These are phyloP conservation scores for Sussaba pulchella DNA, from an alignment of 2,888 invertebrate genomes.

Conservation along the genomic window DNA sequence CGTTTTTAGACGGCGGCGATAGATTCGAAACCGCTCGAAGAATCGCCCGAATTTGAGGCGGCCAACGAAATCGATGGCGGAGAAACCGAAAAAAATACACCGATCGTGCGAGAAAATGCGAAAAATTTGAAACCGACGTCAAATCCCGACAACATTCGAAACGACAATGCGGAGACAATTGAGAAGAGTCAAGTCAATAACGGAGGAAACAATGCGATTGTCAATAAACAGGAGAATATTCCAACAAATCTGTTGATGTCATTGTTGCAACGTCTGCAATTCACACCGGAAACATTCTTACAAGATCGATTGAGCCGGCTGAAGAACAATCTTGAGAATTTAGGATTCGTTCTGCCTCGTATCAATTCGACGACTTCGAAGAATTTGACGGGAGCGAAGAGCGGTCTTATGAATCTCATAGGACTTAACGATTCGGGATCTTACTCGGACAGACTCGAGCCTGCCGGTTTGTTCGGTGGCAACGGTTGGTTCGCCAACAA, in stretches of 20 bases:
- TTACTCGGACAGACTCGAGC: constrained; percentile 75
- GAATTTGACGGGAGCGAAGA: constrained; percentile 67
- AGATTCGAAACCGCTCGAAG: constrained; percentile 69
- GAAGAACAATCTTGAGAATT: constrained; percentile 69
- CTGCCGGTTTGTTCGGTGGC: constrained; percentile 78
- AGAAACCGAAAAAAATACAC: constrained; percentile 8
- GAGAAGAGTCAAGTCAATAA: constrained; percentile 15
- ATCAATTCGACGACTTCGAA: constrained; percentile 66
- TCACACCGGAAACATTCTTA: constrained; percentile 74
- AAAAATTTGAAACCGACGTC: neutral
- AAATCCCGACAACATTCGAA: neutral
- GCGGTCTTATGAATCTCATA: constrained; percentile 71
- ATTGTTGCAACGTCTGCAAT: constrained; percentile 73
- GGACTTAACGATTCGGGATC: constrained; percentile 75
- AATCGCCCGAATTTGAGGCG: constrained; percentile 47
- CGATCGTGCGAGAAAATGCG: constrained; percentile 9
- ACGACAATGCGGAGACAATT: neutral
- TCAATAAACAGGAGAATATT: constrained; percentile 20
- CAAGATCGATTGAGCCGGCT: constrained; percentile 72
- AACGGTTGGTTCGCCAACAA: constrained; percentile 81
- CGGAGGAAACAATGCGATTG: constrained; percentile 12
- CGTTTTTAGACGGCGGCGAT: constrained; percentile 39
- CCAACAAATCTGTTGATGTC: constrained; percentile 71
- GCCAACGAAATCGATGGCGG: constrained; percentile 69
- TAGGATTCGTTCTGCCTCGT: constrained; percentile 57